Evolutionary conservation across 2,888 invertebrate species (phyloP), one percentile per base, ranked within the genome.

Genomic region (Chrysolina haemoptera): DNA sequence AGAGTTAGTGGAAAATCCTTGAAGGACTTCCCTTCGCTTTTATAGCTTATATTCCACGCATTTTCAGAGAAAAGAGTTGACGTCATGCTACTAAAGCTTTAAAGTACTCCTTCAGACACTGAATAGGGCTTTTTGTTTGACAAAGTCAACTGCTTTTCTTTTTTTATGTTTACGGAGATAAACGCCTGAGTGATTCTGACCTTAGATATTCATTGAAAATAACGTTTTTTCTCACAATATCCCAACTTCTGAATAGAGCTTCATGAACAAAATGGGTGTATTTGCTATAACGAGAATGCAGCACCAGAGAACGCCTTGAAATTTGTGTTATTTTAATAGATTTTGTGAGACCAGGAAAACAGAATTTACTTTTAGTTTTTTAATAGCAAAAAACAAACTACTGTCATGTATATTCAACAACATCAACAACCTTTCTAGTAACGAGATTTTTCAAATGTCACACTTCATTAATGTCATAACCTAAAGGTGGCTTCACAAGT

Each of bases 91-190:
- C 18, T 53, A 5, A 53, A 22, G 20, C 53, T 53, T 53, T 53
- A 20, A 53, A 53, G 53, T 18, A 53, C 53, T 53, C 53, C 53
- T 53, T 53, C 53, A 53, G 53, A 20, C 11, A 53, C 53, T 53
- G 22, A 20, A 43, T 43, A 43, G 43, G 18, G 53, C 35, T 20
- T 20, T 53, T 53, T 53, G 53, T 53, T 53, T 20, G 53, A 53
- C 18, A 12, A 20, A 53, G 1, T 53, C 53, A 11, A 11, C 18
- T 18, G 53, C 53, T 22, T 53, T 53, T 20, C 18, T 12, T 18
- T 53, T 18, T 18, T 11, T 20, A 53, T 53, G 53, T 53, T 18
- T 20, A 53, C 18, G 12, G 18, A 12, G 53, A 53, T 53, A 53
- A 53, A 10, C 53, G 12, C 5, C 53, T 18, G n/a, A 12, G 20